Evolutionary conservation across 1,140 invertebrate species (phyloP).

Genomic region (Periplaneta americana): DNA sequence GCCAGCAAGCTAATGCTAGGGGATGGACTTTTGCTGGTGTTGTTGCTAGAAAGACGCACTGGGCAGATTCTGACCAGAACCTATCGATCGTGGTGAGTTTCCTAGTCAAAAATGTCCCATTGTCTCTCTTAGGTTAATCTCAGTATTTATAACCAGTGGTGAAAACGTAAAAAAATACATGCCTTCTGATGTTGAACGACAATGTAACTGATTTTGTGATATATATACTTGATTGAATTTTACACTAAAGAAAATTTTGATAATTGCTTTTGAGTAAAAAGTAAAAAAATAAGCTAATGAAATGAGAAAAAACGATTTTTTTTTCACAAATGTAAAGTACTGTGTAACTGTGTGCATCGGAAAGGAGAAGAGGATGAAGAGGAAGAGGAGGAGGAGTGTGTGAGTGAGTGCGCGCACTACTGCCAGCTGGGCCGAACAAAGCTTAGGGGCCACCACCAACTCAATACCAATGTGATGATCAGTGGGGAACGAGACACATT

Average conservation of each 20-base stretch:
- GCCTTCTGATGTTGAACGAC: slow-evolving; percentile 20
- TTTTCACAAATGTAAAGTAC: not conserved
- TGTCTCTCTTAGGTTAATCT: slow-evolving; percentile 7
- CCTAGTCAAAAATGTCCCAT: slow-evolving; percentile 12
- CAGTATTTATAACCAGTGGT: slow-evolving; percentile 2
- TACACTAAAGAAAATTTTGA: slow-evolving; percentile 31
- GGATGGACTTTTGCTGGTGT: not conserved
- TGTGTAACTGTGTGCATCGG: not conserved
- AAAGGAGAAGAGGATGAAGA: not conserved
- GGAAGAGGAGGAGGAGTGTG: not conserved
- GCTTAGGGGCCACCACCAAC: slow-evolving; percentile 5
- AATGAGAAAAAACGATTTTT: slow-evolving; percentile 15
- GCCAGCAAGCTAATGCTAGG: not conserved
- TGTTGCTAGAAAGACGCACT: not conserved
- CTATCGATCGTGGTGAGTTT: slow-evolving; percentile 8
- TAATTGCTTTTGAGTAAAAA: slow-evolving; percentile 29
- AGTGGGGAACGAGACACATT: slow-evolving; percentile 4
- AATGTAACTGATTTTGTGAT: slow-evolving; percentile 29
- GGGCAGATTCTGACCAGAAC: not conserved
- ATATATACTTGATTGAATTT: slow-evolving; percentile 26
- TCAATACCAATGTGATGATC: slow-evolving; percentile 7
- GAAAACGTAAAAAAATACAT: slow-evolving; percentile 13
- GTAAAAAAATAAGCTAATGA: slow-evolving; percentile 22
- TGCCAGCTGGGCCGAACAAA: no score
- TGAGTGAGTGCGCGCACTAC: no score